Evolutionary conservation across 2,888 invertebrate genomes (phyloP), one percentile per base, ranked within the genome.

Genomic region (Thumatha senex): DNA sequence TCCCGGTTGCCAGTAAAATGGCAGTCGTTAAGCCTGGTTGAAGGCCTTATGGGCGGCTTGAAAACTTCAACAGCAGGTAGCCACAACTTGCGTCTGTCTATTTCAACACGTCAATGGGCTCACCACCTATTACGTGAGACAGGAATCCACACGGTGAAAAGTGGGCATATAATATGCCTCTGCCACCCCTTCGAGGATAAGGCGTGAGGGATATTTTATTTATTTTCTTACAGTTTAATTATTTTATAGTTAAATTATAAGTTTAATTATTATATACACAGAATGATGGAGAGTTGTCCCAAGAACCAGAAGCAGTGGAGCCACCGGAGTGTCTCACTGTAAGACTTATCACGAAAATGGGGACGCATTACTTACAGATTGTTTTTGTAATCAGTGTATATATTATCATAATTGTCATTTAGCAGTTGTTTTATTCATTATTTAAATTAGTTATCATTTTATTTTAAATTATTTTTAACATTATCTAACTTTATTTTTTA

Each of bases 251-350:
- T 24, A 4, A 24, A 4, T 31, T 7, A 30, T 30, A 30, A 8
- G 14, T 36, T 39, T 57, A 57, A 51, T 51, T 46, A 31, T 43
- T 51, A 36, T 36, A 36, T 66, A 75, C 61, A 77, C 84, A 89
- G 87, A 89, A 89, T 46, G 87, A 86, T 61, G 83, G 66, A 48
- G 85, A 88, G 46, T 56, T 78, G 43, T 65, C 82, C 51, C 74
- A 74, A 46, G 84, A 82, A 54, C 67, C 66, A 41, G 65, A 76
- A 42, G 67, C 74, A 43, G 55, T 76, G 72, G 78, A 67, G 69
- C 78, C 74, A 36, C 70, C 66, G 58, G 76, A 76, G 24, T 49
- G 58, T 49, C 63, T 70, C 40, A 58, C 72, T 64, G 84, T 85
- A 85, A 84, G 85, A 73, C 58, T 57, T 63, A 64, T 64, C 62